Percentiles rank a stretch among this genome's conserved stretches.
Evolutionary conservation across 2,888 invertebrate species (phyloP).

Genomic region (Drosophila barbarae): DNA sequence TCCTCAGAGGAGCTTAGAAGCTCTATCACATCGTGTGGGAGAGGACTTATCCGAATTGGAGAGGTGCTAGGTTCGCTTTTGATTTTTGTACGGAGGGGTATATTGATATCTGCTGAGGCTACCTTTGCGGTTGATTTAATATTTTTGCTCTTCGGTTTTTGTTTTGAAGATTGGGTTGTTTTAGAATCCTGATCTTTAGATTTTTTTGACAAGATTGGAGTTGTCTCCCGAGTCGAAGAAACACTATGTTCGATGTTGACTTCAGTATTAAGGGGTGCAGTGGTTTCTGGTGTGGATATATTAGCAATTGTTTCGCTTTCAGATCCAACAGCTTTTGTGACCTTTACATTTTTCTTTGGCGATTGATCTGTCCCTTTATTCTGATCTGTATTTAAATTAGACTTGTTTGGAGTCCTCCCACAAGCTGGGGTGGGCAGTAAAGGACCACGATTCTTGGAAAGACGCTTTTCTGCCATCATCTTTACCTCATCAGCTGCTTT

Average conservation of each 20-base stretch:
- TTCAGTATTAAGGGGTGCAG: neutral
- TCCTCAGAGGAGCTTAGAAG: slow-evolving; percentile 57
- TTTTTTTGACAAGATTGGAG: slow-evolving; percentile 4
- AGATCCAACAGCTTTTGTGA: neutral
- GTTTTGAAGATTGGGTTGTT: neutral
- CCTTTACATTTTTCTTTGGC: neutral
- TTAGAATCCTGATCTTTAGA: neutral
- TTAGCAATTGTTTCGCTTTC: neutral
- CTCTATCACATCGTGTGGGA: slow-evolving; percentile 21
- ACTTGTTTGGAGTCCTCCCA: neutral
- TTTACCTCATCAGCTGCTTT: slow-evolving; percentile 58
- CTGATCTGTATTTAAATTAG: neutral
- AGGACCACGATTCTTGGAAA: neutral
- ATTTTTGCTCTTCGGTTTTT: neutral
- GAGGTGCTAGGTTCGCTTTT: slow-evolving; percentile 16
- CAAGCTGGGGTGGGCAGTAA: neutral
- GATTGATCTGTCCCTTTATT: neutral
- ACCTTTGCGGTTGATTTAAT: neutral
- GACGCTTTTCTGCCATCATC: slow-evolving; percentile 9
- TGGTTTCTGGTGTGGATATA: neutral
- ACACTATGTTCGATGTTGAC: neutral
- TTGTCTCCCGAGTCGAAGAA: slow-evolving; percentile 18
- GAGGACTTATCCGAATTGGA: neutral
- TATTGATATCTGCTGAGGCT: neutral
- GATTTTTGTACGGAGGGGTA: neutral